Evolutionary conservation across 2,113 vertebrate species (phyloP).

Genomic region (Dasyurus viverrinus): DNA sequence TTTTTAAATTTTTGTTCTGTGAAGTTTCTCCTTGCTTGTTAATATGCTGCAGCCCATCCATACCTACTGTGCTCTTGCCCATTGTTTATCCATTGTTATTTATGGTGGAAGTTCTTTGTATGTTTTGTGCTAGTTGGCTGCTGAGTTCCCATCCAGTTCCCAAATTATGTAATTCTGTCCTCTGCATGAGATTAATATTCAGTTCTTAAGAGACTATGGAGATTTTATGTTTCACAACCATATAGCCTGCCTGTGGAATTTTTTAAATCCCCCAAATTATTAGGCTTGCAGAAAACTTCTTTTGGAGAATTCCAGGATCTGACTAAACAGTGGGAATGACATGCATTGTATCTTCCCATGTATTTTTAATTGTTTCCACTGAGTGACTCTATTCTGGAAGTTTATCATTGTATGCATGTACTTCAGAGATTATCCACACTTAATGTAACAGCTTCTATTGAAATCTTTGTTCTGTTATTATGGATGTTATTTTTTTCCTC

Average conservation of each 20-base stretch:
- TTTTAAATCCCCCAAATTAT: no score
- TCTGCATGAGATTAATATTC: not conserved
- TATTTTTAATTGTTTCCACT: no score
- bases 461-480: no score
- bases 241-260: not conserved
- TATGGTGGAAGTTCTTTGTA: not conserved
- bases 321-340: no score
- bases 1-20: not conserved
- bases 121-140: not conserved
- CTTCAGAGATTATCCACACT: no score
- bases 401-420: no score
- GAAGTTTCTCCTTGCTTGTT: not conserved
- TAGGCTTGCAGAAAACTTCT: no score
- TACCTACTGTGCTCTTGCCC: not conserved
- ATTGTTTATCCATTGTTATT: not conserved
- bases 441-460: no score
- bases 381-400: no score
- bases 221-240: not conserved
- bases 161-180: not conserved
- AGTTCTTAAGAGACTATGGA: not conserved
- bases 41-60: not conserved
- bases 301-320: no score
- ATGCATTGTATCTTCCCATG: no score
- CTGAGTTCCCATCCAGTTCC: not conserved
- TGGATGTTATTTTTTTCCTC: no score